Conservation (phyloP, 2,888 invertebrate species). For the Ischnura elegans region DNA sequence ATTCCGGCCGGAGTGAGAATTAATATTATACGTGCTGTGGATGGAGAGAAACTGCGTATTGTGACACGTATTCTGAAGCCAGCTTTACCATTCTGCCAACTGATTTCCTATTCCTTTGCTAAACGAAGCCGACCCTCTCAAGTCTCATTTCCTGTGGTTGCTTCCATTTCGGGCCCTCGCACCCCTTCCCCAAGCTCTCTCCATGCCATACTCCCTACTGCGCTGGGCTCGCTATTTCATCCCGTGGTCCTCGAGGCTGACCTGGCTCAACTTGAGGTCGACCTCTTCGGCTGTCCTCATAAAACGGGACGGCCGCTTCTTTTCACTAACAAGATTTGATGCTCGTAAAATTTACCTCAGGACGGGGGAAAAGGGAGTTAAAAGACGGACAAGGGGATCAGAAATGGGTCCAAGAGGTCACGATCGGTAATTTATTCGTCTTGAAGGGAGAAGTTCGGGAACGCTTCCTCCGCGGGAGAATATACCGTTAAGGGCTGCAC, state of each 20-base stretch:
- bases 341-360: neutral
- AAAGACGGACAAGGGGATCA: neutral
- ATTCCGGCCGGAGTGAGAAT: no score
- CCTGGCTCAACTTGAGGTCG: neutral
- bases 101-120: neutral
- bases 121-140: neutral
- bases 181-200: neutral
- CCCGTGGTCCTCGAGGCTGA: conserved; percentile 18
- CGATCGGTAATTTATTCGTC: neutral
- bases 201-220: neutral
- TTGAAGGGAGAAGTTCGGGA: no score
- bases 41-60: neutral
- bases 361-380: neutral
- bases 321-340: neutral
- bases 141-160: neutral
- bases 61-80: neutral
- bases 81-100: neutral
- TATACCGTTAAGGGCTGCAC: no score
- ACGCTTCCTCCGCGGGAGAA: no score
- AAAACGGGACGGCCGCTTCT: neutral
- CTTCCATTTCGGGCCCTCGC: neutral
- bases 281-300: neutral
- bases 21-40: no score
- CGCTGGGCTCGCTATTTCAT: neutral
- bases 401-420: neutral